These are phyloP conservation scores for Acinonyx jubatus DNA, from an alignment of 2,113 vertebrate genomes.

Conservation along the genomic window DNA sequence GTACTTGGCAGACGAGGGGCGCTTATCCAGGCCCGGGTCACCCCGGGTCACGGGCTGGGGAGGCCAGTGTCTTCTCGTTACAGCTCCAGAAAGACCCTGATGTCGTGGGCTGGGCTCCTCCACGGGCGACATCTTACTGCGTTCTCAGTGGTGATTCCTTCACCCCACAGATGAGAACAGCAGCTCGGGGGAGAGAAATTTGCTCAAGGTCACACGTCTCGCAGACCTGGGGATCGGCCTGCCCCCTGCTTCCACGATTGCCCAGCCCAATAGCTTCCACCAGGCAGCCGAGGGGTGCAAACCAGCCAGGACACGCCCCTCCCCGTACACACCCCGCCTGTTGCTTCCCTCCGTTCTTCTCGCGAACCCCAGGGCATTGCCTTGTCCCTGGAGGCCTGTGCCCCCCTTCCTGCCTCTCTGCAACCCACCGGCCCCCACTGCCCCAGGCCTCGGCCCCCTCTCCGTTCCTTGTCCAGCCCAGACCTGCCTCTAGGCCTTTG, in stretches of 20 bases:
- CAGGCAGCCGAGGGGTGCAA: not conserved
- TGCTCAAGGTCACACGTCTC: not conserved
- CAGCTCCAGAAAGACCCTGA: not conserved
- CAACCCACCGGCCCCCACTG: fast-evolving
- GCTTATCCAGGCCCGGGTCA: not conserved
- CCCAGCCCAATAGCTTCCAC: fast-evolving
- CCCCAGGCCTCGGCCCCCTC: not conserved
- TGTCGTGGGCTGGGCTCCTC: not conserved
- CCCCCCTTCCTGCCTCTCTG: not conserved
- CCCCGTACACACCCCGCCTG: fast-evolving
- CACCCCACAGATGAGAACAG: not conserved
- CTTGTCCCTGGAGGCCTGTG: not conserved
- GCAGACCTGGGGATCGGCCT: not conserved
- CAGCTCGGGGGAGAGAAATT: not conserved
- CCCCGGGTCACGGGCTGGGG: too few species aligned
- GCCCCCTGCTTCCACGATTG: fast-evolving
- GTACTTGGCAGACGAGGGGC: not conserved
- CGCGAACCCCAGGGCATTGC: fast-evolving
- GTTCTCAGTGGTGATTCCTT: too few species aligned
- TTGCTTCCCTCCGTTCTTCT: fast-evolving
- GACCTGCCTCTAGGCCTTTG: not conserved
- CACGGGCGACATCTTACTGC: fast-evolving
- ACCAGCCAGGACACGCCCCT: fast-evolving
- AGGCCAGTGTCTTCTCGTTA: not conserved
- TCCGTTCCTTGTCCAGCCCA: not conserved